These are phyloP conservation scores for Dione vanillae DNA, from an alignment of 2,888 invertebrate species.

Conservation along the genomic window DNA sequence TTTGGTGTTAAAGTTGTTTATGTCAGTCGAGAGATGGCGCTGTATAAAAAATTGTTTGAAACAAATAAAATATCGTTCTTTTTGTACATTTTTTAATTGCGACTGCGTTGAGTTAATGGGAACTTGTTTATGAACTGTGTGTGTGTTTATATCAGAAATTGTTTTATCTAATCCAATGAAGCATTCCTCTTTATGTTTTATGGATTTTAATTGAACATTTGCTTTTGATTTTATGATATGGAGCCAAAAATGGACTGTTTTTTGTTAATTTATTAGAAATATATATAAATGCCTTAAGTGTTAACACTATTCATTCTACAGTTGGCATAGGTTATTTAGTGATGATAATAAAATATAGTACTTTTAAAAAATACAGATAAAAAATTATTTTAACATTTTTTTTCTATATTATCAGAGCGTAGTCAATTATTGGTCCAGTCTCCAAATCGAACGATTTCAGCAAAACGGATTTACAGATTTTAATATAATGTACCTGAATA, in stretches of 20 bases:
- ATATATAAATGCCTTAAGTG: too few species aligned
- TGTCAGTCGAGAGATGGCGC: constrained; percentile 39
- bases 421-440: background rate
- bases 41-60: background rate
- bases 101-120: constrained; percentile 40
- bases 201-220: constrained; percentile 50
- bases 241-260: background rate
- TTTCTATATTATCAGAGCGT: background rate
- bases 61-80: constrained; percentile 4
- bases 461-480: constrained; percentile 56
- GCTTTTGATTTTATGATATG: background rate
- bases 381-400: background rate
- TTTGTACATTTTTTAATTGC: constrained; percentile 27
- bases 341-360: too few species aligned
- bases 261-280: background rate
- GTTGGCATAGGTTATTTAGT: too few species aligned
- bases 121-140: constrained; percentile 64
- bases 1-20: constrained; percentile 17
- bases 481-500: constrained; percentile 74
- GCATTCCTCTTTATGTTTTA: constrained; percentile 55
- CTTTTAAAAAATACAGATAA: too few species aligned
- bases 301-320: too few species aligned
- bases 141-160: constrained; percentile 68
- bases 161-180: constrained; percentile 54
- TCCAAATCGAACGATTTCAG: constrained; percentile 45